Percentiles rank a stretch among this genome's conserved stretches.
phyloP scores from a whole-genome alignment of 2,888 invertebrate species.

The Epistrophe eligans region DNA sequence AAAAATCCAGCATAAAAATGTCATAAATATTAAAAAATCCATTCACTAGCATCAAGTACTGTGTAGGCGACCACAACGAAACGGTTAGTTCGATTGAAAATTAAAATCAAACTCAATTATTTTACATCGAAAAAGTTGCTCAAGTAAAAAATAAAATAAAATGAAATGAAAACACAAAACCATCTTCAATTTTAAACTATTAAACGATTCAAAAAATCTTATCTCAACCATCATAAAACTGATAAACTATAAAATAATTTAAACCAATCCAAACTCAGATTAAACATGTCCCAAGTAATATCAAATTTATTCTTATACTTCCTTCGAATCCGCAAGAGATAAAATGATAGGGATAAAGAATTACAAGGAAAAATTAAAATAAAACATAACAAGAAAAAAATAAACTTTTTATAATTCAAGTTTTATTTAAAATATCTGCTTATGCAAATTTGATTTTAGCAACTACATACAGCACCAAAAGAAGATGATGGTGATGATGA shows the following conservation, averaged over 20 bases:
- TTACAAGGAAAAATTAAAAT: conserved; percentile 7
- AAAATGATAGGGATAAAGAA: conserved; percentile 26
- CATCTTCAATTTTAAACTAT: background rate
- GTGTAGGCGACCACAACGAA: too few relatives aligned
- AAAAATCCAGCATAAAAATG: too few relatives aligned
- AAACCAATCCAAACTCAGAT: conserved; percentile 67
- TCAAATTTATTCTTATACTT: conserved; percentile 38
- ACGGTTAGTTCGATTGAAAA: too few relatives aligned
- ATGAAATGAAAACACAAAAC: background rate
- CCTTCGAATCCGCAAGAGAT: background rate
- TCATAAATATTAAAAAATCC: too few relatives aligned
- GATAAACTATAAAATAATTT: conserved; percentile 46
- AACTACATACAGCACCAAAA: conserved; percentile 5
- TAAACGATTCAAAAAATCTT: background rate
- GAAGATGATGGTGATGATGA: background rate
- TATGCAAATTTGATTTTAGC: conserved; percentile 50
- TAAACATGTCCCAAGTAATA: conserved; percentile 72
- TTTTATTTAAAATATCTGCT: conserved; percentile 60
- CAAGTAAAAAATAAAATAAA: background rate
- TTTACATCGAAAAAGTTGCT: background rate
- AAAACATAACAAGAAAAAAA: conserved; percentile 28
- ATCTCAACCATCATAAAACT: conserved; percentile 17
- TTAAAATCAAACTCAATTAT: background rate
- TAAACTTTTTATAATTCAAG: conserved; percentile 49
- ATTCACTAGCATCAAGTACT: too few relatives aligned